Evolutionary conservation across 2,113 vertebrate species (phyloP).

Genomic region (Megaceryle torquata): DNA sequence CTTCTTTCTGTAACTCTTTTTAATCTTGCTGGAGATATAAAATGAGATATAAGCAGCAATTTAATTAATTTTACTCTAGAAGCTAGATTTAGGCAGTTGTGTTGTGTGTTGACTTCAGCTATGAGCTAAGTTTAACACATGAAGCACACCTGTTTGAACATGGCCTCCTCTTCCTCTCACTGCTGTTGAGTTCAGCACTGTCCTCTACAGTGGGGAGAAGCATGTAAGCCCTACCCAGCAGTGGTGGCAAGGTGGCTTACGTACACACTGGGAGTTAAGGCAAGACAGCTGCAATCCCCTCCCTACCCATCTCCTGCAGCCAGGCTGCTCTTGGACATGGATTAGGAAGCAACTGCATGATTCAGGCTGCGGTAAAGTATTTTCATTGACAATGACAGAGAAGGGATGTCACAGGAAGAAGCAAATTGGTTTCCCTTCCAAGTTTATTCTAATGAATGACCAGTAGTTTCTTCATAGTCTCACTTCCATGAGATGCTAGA

Average conservation of each 20-base stretch:
- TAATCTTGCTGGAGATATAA: background rate
- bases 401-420: background rate
- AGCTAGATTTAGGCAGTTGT: background rate
- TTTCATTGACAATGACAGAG: background rate
- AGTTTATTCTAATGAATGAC: background rate
- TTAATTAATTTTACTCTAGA: background rate
- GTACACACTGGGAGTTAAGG: background rate
- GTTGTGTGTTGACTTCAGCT: background rate
- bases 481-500: background rate
- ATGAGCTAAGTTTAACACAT: background rate
- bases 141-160: background rate
- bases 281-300: background rate
- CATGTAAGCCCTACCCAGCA: background rate
- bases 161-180: background rate
- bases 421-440: background rate
- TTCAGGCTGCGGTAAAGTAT: background rate
- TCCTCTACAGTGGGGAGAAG: accelerated
- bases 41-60: background rate
- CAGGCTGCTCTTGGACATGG: background rate
- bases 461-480: background rate
- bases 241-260: background rate
- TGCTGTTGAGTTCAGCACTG: background rate
- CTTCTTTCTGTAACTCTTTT: background rate
- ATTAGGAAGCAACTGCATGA: background rate
- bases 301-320: background rate